Evolutionary conservation across 2,113 vertebrate genomes (phyloP), one percentile per base, ranked within the genome.

Genomic region (Oxyruncus cristatus): DNA sequence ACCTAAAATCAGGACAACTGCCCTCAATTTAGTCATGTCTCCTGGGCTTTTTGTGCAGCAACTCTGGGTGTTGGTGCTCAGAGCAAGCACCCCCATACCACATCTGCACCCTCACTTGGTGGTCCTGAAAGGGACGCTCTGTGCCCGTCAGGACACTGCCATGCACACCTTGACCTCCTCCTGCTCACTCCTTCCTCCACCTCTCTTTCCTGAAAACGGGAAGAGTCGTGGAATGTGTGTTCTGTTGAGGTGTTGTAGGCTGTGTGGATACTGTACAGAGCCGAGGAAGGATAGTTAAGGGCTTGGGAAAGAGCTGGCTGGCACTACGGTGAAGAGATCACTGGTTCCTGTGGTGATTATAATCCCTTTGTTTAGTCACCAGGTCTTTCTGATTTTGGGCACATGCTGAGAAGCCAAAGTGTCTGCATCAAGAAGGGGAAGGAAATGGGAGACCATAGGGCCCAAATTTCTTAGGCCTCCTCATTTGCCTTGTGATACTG

Each of bases 321-420:
- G 10, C 0, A 0, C 42, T 81, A 1, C 0, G 0, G 9, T 8
- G 32, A 59, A 39, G 80, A 13, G 44, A 21, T 85, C 6, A 1
- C 16, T 14, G 8, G 5, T 75, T 71, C 72, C 33, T 0, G 6
- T n/a, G 42, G 10, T 30, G 12, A 17, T 65, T 63, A 4, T 21
- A 28, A 56, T 83, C 27, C 21, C 22, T 71, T 72, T 85, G 28
- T 59, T 93, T 11, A 77, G 27, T 47, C 9, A 30, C 22, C 13
- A 14, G 0, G 4, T 73, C 37, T 79, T 76, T 47, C 56, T 63
- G 24, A 8, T 39, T 74, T 71, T 59, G 59, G 27, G 23, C 20
- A 9, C 22, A 7, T 21, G 28, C 41, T 90, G 46, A 32, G 27
- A 58, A 84, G 44, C 26, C 18, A 35, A 55, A 75, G 35, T 44